A percentile compares a stretch with the other conserved stretches of the same genome.
Evolutionary conservation across 2,888 invertebrate species (phyloP).

Genomic region (Dynastes maya): DNA sequence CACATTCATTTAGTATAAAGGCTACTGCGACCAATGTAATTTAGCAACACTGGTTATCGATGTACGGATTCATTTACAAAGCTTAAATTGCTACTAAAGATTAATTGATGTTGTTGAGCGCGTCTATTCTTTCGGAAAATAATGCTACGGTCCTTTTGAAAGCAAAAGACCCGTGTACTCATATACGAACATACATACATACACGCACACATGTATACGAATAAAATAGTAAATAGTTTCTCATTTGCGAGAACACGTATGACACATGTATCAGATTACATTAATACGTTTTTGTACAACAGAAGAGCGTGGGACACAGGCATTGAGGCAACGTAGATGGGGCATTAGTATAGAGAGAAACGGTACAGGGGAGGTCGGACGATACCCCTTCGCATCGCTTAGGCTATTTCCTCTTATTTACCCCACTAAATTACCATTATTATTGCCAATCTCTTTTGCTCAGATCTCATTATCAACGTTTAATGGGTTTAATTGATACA

Average conservation of each 20-base stretch:
- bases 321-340: constrained; percentile 49
- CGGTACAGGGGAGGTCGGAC: constrained; percentile 39
- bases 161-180: constrained; percentile 27
- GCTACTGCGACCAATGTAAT: neutral
- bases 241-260: constrained; percentile 69
- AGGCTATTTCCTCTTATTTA: constrained; percentile 62
- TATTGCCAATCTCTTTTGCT: constrained; percentile 60
- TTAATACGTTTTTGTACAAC: constrained; percentile 63
- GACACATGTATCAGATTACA: constrained; percentile 68
- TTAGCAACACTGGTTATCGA: constrained; percentile 10
- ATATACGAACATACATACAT: neutral
- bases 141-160: constrained; percentile 37
- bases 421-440: constrained; percentile 64
- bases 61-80: neutral
- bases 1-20: neutral
- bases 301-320: constrained; percentile 54
- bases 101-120: constrained; percentile 37
- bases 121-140: constrained; percentile 41
- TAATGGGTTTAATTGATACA: constrained; percentile 60
- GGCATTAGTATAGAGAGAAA: constrained; percentile 61
- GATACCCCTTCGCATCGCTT: constrained; percentile 57
- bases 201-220: constrained; percentile 6
- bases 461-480: constrained; percentile 58
- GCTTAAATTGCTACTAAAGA: constrained; percentile 45
- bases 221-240: constrained; percentile 67